Evolutionary conservation across 1,140 invertebrate species (phyloP).

Genomic region (Cyclargus thomasi): DNA sequence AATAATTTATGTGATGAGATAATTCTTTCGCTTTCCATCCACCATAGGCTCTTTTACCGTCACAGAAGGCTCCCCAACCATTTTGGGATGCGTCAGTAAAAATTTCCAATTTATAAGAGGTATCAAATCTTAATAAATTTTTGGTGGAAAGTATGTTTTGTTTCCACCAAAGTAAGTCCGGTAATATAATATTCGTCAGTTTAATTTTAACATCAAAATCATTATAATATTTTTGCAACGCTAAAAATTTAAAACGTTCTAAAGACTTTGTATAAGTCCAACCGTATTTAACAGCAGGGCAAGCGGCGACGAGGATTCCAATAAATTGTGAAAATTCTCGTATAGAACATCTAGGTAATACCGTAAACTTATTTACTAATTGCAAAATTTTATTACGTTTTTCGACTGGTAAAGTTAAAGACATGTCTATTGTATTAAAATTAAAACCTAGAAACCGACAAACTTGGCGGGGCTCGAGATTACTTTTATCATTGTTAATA

Average conservation of each 20-base stretch:
- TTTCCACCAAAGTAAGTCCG: not conserved
- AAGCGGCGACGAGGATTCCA: too few relatives aligned
- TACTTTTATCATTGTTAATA: constrained; percentile 31
- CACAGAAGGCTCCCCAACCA: not conserved
- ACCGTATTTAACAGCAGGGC: too few relatives aligned
- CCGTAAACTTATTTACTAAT: not conserved
- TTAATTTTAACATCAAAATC: not conserved
- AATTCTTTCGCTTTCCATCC: constrained; percentile 7
- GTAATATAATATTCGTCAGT: not conserved
- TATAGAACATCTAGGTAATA: not conserved
- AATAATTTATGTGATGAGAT: constrained; percentile 12
- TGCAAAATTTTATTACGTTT: constrained; percentile 13
- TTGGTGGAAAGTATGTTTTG: not conserved
- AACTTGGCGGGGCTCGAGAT: constrained; percentile 10
- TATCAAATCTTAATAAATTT: not conserved
- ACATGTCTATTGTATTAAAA: constrained; percentile 24
- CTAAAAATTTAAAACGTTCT: too few relatives aligned
- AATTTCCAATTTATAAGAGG: not conserved
- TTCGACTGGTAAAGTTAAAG: constrained; percentile 14
- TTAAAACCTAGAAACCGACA: constrained; percentile 31
- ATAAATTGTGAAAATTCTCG: too few relatives aligned
- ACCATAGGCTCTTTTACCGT: not conserved
- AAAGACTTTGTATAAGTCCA: too few relatives aligned
- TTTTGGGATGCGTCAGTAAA: not conserved
- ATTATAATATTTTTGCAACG: not conserved